These are phyloP conservation scores for Ceryle rudis DNA, from an alignment of 2,797 vertebrate species.

Conservation along the genomic window DNA sequence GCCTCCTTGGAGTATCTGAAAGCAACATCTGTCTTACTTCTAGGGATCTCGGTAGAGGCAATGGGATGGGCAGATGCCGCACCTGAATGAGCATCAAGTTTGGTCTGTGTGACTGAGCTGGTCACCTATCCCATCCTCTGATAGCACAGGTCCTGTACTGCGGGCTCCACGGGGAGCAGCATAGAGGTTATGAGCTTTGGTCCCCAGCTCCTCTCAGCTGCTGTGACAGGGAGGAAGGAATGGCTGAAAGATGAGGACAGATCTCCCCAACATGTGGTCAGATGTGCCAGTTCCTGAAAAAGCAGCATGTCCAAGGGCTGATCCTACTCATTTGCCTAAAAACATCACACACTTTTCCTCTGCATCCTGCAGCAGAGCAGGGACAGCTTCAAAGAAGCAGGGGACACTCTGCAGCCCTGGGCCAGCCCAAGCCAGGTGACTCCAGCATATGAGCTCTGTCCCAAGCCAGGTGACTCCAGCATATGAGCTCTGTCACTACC, in stretches of 20 bases:
- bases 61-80: not conserved
- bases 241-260: not conserved
- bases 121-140: fast-evolving
- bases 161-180: not conserved
- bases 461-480: not conserved
- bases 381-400: not conserved
- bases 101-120: not conserved
- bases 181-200: fast-evolving
- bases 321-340: not conserved
- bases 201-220: not conserved
- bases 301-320: not conserved
- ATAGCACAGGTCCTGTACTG: not conserved
- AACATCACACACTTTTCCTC: not conserved
- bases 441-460: not conserved
- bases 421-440: not conserved
- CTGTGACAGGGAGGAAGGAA: not conserved
- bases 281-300: not conserved
- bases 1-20: conserved; percentile 26
- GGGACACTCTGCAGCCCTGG: not conserved
- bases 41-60: not conserved
- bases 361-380: not conserved
- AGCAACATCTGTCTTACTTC: not conserved
- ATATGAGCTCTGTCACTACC: fast-evolving
- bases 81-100: not conserved
- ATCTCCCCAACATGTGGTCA: not conserved